Evolutionary conservation across 2,888 invertebrate species (phyloP).

Genomic region (Heliconius cydno): DNA sequence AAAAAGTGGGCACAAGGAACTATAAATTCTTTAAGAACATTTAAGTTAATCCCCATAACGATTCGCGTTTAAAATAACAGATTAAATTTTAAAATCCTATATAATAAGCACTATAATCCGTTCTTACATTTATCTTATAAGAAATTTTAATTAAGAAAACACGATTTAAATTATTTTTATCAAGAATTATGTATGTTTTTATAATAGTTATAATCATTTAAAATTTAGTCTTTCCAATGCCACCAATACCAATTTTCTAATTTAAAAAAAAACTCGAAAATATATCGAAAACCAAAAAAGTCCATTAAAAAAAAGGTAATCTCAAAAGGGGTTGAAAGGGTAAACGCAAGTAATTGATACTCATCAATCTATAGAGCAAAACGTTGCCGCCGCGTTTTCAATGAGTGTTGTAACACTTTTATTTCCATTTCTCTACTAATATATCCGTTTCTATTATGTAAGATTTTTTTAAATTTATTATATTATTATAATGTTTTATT

Average conservation of each 20-base stretch:
- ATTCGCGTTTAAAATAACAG: neutral
- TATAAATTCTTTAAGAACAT: neutral
- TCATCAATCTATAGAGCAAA: slow-evolving; percentile 51
- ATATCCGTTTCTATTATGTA: neutral
- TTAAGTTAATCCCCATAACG: neutral
- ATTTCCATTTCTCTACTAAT: slow-evolving; percentile 11
- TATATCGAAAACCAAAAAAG: slow-evolving; percentile 19
- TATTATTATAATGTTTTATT: slow-evolving; percentile 5
- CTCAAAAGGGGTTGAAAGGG: slow-evolving; percentile 52
- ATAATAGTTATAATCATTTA: neutral
- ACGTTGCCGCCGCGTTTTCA: slow-evolving; percentile 34
- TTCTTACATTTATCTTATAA: neutral
- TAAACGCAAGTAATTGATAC: slow-evolving; percentile 53
- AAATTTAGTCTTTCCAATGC: neutral
- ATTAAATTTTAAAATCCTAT: neutral
- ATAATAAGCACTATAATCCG: neutral
- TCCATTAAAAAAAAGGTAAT: slow-evolving; percentile 22
- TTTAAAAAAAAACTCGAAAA: neutral
- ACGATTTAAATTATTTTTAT: neutral
- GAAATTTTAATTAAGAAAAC: neutral
- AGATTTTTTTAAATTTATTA: neutral
- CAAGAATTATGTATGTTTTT: neutral
- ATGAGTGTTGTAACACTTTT: neutral
- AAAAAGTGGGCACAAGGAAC: neutral
- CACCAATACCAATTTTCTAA: neutral